phyloP scores from a whole-genome alignment of 2,888 invertebrate genomes.

The Plutella xylostella region DNA sequence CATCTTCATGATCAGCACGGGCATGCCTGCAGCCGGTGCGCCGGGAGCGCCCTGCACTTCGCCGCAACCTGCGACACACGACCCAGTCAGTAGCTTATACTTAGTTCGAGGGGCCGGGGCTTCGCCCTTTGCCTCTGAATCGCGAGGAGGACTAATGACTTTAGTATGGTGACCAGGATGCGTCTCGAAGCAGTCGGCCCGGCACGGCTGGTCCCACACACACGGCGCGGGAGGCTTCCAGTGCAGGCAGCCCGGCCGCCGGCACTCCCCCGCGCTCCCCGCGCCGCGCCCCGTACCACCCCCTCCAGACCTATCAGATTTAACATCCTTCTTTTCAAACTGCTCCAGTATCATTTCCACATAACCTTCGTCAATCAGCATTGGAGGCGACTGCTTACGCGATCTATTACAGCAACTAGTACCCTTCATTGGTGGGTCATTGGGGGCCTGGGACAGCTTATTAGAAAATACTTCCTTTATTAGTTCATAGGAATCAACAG shows the following conservation, averaged over 20 bases:
- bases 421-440: not conserved
- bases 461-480: no score
- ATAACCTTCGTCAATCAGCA: constrained; percentile 35
- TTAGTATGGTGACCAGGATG: constrained; percentile 37
- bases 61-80: constrained; percentile 54
- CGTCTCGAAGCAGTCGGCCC: constrained; percentile 54
- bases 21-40: constrained; percentile 35
- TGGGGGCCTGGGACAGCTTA: not conserved
- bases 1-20: constrained; percentile 55
- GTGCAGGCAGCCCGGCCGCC: constrained; percentile 46
- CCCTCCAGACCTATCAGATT: constrained; percentile 13
- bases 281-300: not conserved
- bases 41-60: constrained; percentile 16
- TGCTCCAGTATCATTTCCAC: constrained; percentile 31
- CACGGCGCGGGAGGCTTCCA: constrained; percentile 55
- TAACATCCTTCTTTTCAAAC: constrained; percentile 34
- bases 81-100: constrained; percentile 33
- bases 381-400: not conserved
- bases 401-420: no score
- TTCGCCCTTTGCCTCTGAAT: no score
- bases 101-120: not conserved
- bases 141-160: no score
- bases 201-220: constrained; percentile 52
- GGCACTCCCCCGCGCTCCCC: constrained; percentile 27
- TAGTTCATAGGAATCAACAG: no score